phyloP scores from a whole-genome alignment of 37 sponge, comb jelly and placozoan genomes.

The Dysidea cf. avara region DNA sequence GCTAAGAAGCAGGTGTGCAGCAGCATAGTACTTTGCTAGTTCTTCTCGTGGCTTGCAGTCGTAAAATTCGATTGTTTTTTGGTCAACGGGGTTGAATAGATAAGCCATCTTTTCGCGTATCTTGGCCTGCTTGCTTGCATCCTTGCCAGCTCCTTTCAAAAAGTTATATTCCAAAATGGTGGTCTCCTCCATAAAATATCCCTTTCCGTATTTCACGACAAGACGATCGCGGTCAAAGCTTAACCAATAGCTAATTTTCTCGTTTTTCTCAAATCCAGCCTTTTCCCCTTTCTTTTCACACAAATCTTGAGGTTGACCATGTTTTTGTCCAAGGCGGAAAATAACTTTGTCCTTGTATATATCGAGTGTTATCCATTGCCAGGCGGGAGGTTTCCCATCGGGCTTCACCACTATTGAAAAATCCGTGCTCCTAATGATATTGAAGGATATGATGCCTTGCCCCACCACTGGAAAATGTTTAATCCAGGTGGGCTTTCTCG shows the following conservation, averaged over 20 bases:
- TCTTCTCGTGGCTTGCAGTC: not conserved
- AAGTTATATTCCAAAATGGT: no score
- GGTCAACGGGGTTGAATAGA: no score
- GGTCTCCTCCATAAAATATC: no score
- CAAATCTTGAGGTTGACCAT: not conserved
- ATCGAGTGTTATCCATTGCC: constrained; percentile 39
- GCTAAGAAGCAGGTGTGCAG: not conserved
- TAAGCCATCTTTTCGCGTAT: no score
- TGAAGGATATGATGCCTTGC: constrained; percentile 38
- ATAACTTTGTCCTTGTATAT: not conserved
- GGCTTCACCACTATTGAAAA: constrained; percentile 47
- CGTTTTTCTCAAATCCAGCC: constrained; percentile 36
- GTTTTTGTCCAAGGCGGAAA: not conserved
- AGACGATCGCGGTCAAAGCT: constrained; percentile 62
- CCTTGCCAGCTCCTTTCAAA: no score
- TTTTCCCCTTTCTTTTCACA: not conserved
- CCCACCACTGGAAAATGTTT: constrained; percentile 41
- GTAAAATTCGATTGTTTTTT: constrained; percentile 30
- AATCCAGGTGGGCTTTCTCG: constrained; percentile 13
- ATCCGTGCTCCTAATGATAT: constrained; percentile 1
- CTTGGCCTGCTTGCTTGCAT: no score
- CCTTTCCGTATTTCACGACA: no score
- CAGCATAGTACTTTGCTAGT: constrained; percentile 7
- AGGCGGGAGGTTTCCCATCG: constrained; percentile 12
- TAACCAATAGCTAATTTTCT: constrained; percentile 60